These are phyloP conservation scores for Tupiocoris notatus DNA, from an alignment of 2,888 invertebrate genomes.

Conservation along the genomic window DNA sequence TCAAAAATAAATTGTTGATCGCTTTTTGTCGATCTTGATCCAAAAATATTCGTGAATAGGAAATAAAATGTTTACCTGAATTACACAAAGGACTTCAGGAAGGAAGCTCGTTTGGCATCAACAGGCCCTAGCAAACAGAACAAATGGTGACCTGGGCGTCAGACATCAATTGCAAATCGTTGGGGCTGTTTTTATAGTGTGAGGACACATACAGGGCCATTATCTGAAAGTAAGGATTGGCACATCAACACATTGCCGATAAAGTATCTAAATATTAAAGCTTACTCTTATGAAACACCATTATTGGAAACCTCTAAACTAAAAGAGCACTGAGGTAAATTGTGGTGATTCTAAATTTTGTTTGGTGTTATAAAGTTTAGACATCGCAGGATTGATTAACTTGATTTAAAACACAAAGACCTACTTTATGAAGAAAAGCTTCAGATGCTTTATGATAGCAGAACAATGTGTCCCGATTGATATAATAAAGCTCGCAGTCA, in stretches of 20 bases:
- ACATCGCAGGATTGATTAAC: too few relatives aligned
- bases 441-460: constrained; percentile 94
- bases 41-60: too few relatives aligned
- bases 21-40: too few relatives aligned
- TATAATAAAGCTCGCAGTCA: constrained; percentile 82
- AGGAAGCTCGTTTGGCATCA: constrained; percentile 66
- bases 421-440: constrained; percentile 80
- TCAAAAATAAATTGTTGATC: too few relatives aligned
- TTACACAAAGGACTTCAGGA: constrained; percentile 90
- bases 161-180: constrained; percentile 96
- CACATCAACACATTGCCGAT: too few relatives aligned
- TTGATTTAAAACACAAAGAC: too few relatives aligned
- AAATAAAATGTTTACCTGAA: constrained; percentile 60
- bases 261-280: too few relatives aligned
- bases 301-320: too few relatives aligned
- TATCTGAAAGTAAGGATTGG: constrained; percentile 54
- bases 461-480: constrained; percentile 90
- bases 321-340: too few relatives aligned
- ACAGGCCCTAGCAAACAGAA: constrained; percentile 92
- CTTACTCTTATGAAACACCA: too few relatives aligned
- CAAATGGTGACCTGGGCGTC: constrained; percentile 98
- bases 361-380: too few relatives aligned
- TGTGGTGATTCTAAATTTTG: too few relatives aligned
- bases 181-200: constrained; percentile 99
- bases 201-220: constrained; percentile 95